Base-by-base conservation (phyloP, 2,113 vertebrate genomes). In the crab-eating macaque (Macaca fascicularis) region DNA sequence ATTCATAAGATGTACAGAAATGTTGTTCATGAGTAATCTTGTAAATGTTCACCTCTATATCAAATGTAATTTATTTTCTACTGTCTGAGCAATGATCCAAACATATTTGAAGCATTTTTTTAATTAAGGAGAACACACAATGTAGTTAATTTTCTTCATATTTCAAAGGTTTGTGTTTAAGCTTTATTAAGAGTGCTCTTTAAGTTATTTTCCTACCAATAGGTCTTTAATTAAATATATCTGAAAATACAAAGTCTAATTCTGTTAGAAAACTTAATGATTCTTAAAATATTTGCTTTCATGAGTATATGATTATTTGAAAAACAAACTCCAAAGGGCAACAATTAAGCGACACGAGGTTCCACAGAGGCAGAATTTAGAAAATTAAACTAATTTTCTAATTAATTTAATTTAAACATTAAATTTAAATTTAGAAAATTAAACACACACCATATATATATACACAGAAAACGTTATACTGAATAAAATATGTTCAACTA, bases 251-350 rank as follows among this genome's bases (percentile, higher is more conserved):
- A 91, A 81, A 74, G 9, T 27, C 35, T 45, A 93, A 78, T 87
- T 78, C 20, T 95, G 50, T 52, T 57, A 85, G 55, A 76, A 93
- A 75, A 57, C 6, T 20, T 40, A 23, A 23, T 22, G 38, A 86
- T 55, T 93, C 19, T 94, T 67, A 91, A 91, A 84, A 84, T 67
- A 83, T 40, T 79, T 93, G 76, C 38, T 95, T 67, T 79, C 9
- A 74, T 35, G 8, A 94, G 61, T 30, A 30, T 59, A 95, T 72
- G 57, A 94, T 78, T 82, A 82, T 76, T 3, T 87, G 25, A 50
- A 70, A 74, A 74, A 59, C 3, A 82, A 64, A 84, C 13, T 69
- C 20, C 27, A 86, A 93, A 74, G 50, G 14, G 94, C 35, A 94
- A 30, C 48, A 86, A 50, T 78, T 76, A 78, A 74, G 22, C n/a